These are phyloP conservation scores for Mus pahari DNA, from an alignment of 2,113 vertebrate genomes.

Conservation along the genomic window DNA sequence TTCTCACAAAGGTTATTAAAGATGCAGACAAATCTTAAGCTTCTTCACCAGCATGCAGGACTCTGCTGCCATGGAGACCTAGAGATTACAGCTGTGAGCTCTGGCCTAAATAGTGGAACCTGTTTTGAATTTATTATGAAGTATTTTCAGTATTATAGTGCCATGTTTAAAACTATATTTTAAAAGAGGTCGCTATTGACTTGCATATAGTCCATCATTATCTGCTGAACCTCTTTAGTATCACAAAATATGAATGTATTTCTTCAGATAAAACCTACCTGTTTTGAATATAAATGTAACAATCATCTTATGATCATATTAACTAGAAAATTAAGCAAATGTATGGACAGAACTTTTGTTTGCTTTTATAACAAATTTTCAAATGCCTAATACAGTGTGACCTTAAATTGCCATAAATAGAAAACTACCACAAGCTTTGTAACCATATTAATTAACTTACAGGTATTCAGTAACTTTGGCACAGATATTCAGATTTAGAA, in stretches of 20 bases:
- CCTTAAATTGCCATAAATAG: not conserved
- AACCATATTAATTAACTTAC: not conserved
- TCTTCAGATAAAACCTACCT: slow-evolving; percentile 17
- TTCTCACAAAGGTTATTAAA: not conserved
- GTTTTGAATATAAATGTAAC: slow-evolving; percentile 41
- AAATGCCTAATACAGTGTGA: not conserved
- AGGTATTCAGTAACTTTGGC: not conserved
- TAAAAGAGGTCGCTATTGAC: not conserved
- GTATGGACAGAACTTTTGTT: not conserved
- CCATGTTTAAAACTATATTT: slow-evolving; percentile 11
- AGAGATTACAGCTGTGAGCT: not conserved
- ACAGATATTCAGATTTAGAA: slow-evolving; percentile 30
- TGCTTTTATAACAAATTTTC: not conserved
- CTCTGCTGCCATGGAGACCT: not conserved
- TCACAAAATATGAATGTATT: not conserved
- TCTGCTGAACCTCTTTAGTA: not conserved
- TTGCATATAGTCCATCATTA: not conserved
- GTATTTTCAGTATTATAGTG: not conserved
- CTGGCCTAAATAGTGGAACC: slow-evolving; percentile 34
- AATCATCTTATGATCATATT: not conserved
- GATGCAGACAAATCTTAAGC: not conserved
- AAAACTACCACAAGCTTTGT: not conserved
- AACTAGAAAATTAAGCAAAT: not conserved
- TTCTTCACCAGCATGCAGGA: not conserved
- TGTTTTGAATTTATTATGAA: slow-evolving; percentile 27